Percentiles rank a stretch among this genome's conserved stretches.
Evolutionary conservation across 2,113 vertebrate species (phyloP).

Genomic region (Sinocyclocheilus grahami): DNA sequence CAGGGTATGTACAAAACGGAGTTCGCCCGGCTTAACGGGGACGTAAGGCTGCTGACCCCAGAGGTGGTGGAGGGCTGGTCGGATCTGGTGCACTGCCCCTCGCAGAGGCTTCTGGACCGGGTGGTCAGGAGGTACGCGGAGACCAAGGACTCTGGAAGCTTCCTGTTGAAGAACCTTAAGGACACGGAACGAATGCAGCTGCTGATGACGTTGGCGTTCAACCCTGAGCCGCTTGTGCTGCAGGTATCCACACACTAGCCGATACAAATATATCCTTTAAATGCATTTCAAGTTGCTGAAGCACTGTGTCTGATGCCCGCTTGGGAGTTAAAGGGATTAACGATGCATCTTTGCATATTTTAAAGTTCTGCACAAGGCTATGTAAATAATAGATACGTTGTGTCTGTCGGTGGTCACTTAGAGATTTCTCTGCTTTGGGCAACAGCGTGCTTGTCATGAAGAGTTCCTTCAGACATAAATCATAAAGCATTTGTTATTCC

Average conservation of each 20-base stretch:
- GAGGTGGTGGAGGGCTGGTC: slow-evolving; percentile 98
- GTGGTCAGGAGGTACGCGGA: slow-evolving; percentile 96
- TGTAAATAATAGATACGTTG: slow-evolving; percentile 37
- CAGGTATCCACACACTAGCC: slow-evolving; percentile 79
- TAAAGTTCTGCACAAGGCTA: slow-evolving; percentile 11
- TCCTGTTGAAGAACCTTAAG: slow-evolving; percentile 95
- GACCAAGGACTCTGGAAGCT: slow-evolving; percentile 98
- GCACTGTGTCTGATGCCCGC: background rate
- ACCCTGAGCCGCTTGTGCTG: slow-evolving; percentile 94
- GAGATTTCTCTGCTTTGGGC: slow-evolving; percentile 21
- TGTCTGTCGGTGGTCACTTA: slow-evolving; percentile 21
- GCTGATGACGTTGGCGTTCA: slow-evolving; percentile 96
- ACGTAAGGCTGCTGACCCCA: slow-evolving; percentile 93
- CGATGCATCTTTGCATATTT: slow-evolving; percentile 23
- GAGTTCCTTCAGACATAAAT: background rate
- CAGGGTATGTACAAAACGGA: slow-evolving; percentile 96
- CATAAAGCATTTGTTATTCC: background rate
- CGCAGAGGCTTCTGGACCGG: slow-evolving; percentile 94
- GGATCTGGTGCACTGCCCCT: slow-evolving; percentile 97
- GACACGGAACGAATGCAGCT: slow-evolving; percentile 98
- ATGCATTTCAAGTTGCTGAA: background rate
- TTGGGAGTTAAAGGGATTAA: slow-evolving; percentile 13
- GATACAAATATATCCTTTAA: background rate
- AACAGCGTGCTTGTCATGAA: background rate
- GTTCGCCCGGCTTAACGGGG: slow-evolving; percentile 94